Evolutionary conservation across 1,140 invertebrate species (phyloP), one percentile per base, ranked within the genome.

Genomic region (Agrypnia vestita): DNA sequence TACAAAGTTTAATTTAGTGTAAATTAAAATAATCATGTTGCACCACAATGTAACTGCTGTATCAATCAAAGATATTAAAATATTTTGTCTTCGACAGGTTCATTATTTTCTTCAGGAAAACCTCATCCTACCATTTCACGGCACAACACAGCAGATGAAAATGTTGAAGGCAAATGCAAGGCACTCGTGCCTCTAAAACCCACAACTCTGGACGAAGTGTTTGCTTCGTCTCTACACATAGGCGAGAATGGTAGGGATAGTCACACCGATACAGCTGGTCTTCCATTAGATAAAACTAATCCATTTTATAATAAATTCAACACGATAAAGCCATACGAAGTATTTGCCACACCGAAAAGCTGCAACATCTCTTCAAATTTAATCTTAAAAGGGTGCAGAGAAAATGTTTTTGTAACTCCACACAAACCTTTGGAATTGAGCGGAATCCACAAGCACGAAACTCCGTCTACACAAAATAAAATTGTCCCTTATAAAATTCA

Each of bases 271-370:
- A 55, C 35, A 59, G 43, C 15, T 15, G 17, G 59, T 7, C 17
- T 17, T 10, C 25, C 44, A n/a, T 11, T 3, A 43, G 46, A 82
- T 25, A 72, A 43, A 9, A 17, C 17, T 1, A 74, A 74, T 17
- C 73, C 49, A 43, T 64, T 81, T 53, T 10, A 35, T 25, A 4
- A 25, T 15, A 79, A 74, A 12, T 44, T 47, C 11, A 25, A 17
- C 51, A 4, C 25, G 17, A 3, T 47, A 49, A 67, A 73, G 19
- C 12, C 44, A n/a, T 11, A 61, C 9, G 49, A 76, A 49, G 21
- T 69, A 15, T 76, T 71, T 10, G 76, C 78, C n/a, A 83, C 82
- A 19, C 82, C 82, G 3, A 79, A 80, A 76, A 80, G 79, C 72
- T 25, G 11, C n/a, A 80, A 80, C 49, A 59, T 80, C 15, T 80